phyloP scores from a whole-genome alignment of 1,140 invertebrate species.

The Dendroctonus ponderosae region DNA sequence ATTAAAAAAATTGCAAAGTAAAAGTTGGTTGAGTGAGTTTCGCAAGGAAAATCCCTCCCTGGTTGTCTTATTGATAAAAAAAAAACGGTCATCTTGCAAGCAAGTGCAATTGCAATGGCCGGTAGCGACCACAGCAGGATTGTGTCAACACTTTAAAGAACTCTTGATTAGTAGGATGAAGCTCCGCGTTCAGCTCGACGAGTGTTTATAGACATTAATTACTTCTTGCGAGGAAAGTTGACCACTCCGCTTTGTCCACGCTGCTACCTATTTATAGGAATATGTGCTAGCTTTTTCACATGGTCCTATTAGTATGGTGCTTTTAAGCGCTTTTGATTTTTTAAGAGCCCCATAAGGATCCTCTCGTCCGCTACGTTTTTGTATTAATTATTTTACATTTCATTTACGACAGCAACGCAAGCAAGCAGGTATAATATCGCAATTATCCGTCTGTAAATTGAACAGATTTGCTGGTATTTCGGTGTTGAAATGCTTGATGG shows the following conservation, averaged over 20 bases:
- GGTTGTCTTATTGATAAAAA: slow-evolving; percentile 10
- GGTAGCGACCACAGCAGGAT: slow-evolving; percentile 32
- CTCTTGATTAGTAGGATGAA: slow-evolving; percentile 42
- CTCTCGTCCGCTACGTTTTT: slow-evolving; percentile 10
- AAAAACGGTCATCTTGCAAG: slow-evolving; percentile 28
- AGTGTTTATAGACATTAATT: slow-evolving; percentile 45
- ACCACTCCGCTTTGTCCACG: slow-evolving; percentile 34
- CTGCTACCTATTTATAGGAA: slow-evolving; percentile 27
- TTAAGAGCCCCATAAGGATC: slow-evolving; percentile 16
- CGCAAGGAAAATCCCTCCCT: slow-evolving; percentile 5
- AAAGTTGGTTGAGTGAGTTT: too few relatives aligned
- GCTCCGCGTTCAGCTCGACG: slow-evolving; percentile 26
- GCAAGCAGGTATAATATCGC: too few relatives aligned
- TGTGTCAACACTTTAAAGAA: slow-evolving; percentile 42
- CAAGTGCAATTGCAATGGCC: slow-evolving; percentile 29
- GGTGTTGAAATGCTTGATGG: too few relatives aligned
- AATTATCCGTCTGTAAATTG: too few relatives aligned
- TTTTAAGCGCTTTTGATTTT: slow-evolving; percentile 32
- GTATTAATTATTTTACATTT: slow-evolving; percentile 23
- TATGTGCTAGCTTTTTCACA: slow-evolving; percentile 30
- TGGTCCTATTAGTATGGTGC: slow-evolving; percentile 25
- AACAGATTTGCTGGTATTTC: too few relatives aligned
- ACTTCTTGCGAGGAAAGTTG: slow-evolving; percentile 41
- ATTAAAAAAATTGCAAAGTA: too few relatives aligned
- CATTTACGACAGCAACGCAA: slow-evolving; percentile 11